Evolutionary conservation across 2,113 vertebrate genomes (phyloP).

Genomic region (Azemiops feae): DNA sequence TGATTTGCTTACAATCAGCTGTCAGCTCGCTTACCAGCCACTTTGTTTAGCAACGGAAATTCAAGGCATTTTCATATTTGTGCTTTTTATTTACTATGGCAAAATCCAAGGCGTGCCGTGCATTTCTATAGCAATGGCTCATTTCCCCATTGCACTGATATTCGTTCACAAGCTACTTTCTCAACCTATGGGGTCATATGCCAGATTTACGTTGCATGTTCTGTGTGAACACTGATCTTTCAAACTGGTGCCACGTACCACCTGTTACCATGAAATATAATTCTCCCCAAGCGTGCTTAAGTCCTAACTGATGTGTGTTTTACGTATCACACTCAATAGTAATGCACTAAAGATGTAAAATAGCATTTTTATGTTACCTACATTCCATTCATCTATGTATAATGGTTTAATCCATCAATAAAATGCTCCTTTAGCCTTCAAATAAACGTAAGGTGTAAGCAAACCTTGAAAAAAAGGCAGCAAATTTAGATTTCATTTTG

Average conservation of each 20-base stretch:
- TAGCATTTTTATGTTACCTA: neutral
- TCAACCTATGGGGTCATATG: no score
- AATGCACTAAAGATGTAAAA: neutral
- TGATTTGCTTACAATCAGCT: no score
- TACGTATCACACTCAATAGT: neutral
- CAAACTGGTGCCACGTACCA: no score
- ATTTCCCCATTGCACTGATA: no score
- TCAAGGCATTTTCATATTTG: neutral
- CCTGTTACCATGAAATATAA: no score
- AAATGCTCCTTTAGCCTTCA: neutral
- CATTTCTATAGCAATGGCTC: neutral
- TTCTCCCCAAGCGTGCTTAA: neutral
- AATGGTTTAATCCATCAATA: neutral
- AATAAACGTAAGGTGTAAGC: neutral
- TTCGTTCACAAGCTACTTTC: no score
- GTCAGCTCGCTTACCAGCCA: no score
- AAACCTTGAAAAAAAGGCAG: neutral
- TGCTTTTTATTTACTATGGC: neutral
- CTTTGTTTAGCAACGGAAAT: no score
- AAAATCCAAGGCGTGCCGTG: neutral
- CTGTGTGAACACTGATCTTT: no score
- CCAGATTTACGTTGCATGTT: no score
- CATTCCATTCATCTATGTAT: neutral
- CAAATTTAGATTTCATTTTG: neutral
- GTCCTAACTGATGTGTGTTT: neutral